Conservation (phyloP, 2,888 invertebrate species). For the Ganaspis brasiliensis region DNA sequence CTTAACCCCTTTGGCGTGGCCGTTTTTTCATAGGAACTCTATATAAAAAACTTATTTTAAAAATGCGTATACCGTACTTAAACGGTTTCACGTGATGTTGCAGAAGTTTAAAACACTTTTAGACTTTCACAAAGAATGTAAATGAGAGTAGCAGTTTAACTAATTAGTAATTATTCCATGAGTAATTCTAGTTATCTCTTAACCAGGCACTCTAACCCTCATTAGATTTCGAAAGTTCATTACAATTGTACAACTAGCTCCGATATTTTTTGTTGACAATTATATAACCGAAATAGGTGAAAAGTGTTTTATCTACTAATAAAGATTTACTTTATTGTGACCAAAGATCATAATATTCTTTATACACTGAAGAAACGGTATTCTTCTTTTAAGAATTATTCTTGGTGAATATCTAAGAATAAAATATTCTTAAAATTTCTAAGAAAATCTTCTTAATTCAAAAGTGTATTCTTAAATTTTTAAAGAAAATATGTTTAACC, state of each 20-base stretch:
- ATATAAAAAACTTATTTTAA: not conserved
- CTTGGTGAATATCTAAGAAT: too few species aligned
- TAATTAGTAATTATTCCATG: constrained; percentile 21
- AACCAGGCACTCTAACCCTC: not conserved
- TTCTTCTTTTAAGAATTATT: too few species aligned
- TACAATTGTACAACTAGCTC: too few species aligned
- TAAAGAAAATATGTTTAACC: too few species aligned
- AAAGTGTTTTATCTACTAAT: too few species aligned
- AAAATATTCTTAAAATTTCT: too few species aligned
- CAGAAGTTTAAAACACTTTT: not conserved
- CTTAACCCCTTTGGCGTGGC: constrained; percentile 20
- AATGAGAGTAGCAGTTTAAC: constrained; percentile 30
- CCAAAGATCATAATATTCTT: too few species aligned
- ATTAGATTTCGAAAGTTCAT: not conserved
- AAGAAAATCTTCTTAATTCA: too few species aligned
- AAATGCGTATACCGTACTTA: not conserved
- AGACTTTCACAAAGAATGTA: constrained; percentile 13
- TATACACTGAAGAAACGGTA: too few species aligned
- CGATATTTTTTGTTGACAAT: not conserved
- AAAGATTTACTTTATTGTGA: too few species aligned
- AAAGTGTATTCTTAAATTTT: too few species aligned
- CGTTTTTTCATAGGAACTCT: constrained; percentile 23
- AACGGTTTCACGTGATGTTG: constrained; percentile 15
- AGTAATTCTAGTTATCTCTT: not conserved
- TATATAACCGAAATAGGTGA: too few species aligned